Base-by-base conservation (phyloP, 2,797 vertebrate species). In the Xiphorhynchus erythropygius region DNA sequence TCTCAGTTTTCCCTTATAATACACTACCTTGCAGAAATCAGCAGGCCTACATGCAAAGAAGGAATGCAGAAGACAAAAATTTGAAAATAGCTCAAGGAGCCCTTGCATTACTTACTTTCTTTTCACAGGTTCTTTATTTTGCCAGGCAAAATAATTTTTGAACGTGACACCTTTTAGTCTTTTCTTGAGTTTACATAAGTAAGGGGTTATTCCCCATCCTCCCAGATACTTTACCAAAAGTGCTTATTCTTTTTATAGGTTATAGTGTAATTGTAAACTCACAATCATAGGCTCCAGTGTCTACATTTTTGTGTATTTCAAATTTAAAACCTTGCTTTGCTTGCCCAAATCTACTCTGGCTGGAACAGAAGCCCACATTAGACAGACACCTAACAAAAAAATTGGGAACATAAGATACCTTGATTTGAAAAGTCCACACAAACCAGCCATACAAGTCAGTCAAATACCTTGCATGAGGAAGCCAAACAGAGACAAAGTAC, bases 21-120 rank as follows among this genome's bases (percentile, higher is more conserved):
- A 77, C 49, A 84, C 62, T 81, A 62, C n/a, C 7, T 50, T 42
- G 49, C 30, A 82, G 59, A 93, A 80, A 74, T 27, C 75, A 73
- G 23, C 15, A 87, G 78, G 55, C 24, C 74, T 46, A 42, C 10
- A n/a, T 1, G 8, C n/a, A 87, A 88, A 70, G 16, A 62, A 96
- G 87, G 78, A 93, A 83, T 84, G 62, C 95, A 84, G 86, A 80
- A 76, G 76, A 84, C 27, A 60, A 46, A 68, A 76, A 42, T 64
- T 11, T 15, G 35, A 53, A 67, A 76, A 74, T 28, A 2, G 32
- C 73, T 92, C 74, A 80, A 65, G 79, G 17, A 87, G 27, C 23
- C 32, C 37, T 30, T 68, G 50, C 13, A 8, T 64, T 73, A 79
- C 59, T 68, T 25, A 62, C 23, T 46, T 56, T 49, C 35, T 85